Percentiles rank a stretch among this genome's conserved stretches.
phyloP scores from a whole-genome alignment of 2,888 invertebrate species.

The Trissolcus brochymenae region DNA sequence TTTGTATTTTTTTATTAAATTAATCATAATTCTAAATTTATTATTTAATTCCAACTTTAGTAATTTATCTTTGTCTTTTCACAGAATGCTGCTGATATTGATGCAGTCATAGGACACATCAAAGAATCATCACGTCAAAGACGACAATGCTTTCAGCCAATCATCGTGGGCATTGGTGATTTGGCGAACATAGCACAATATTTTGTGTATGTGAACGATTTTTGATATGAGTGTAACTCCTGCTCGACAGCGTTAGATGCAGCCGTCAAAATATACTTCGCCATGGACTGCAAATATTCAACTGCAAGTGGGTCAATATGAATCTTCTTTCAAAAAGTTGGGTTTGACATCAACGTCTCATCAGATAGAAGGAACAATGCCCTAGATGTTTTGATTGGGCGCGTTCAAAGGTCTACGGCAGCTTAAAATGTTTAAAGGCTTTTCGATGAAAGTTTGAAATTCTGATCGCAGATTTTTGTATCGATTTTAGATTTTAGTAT shows the following conservation, averaged over 20 bases:
- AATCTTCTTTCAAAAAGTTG: not conserved
- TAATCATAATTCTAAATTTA: too few relatives aligned
- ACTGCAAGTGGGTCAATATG: not conserved
- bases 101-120: not conserved
- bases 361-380: not conserved
- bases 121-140: not conserved
- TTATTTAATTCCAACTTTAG: too few relatives aligned
- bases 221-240: not conserved
- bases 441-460: not conserved
- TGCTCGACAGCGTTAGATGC: not conserved
- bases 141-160: not conserved
- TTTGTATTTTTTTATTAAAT: not conserved
- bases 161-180: not conserved
- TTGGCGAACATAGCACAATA: not conserved
- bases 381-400: not conserved
- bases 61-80: not conserved
- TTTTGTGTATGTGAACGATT: not conserved
- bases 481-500: not conserved
- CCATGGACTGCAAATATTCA: not conserved
- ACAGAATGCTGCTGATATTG: not conserved
- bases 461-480: not conserved
- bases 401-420: not conserved
- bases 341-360: not conserved
- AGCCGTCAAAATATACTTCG: not conserved
- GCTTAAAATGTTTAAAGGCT: not conserved